A percentile compares a stretch with the other conserved stretches of the same genome.
These are phyloP conservation scores for Dendronephthya gigantea DNA, from an alignment of 64 coral and sea anemone species.

Conservation along the genomic window DNA sequence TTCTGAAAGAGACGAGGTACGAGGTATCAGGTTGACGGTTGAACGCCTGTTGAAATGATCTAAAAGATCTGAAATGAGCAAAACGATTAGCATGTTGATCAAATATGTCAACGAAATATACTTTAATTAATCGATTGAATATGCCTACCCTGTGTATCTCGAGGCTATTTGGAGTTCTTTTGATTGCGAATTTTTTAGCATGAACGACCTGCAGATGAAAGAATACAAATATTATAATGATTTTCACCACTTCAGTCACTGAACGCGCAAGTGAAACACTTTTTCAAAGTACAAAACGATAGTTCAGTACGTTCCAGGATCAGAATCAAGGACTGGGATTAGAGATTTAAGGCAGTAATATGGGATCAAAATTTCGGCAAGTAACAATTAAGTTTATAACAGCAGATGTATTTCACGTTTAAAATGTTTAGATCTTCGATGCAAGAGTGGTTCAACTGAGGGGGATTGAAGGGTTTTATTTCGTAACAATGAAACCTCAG, in stretches of 20 bases:
- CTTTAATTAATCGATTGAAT: neutral
- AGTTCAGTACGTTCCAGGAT: too few species aligned
- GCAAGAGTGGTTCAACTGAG: too few species aligned
- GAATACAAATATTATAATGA: neutral
- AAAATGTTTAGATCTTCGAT: too few species aligned
- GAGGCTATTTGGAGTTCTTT: constrained; percentile 16
- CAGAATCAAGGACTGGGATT: too few species aligned
- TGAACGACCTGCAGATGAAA: neutral
- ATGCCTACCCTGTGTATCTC: constrained; percentile 7
- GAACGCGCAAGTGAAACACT: too few species aligned
- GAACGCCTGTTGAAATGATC: constrained; percentile 75
- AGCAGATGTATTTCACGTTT: too few species aligned
- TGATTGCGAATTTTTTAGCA: neutral
- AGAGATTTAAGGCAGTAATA: too few species aligned
- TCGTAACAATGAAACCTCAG: too few species aligned
- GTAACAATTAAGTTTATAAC: too few species aligned
- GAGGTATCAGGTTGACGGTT: constrained; percentile 73
- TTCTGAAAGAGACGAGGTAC: constrained; percentile 82
- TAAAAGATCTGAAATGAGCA: constrained; percentile 9
- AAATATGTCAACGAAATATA: neutral
- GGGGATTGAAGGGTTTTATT: too few species aligned
- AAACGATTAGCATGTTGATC: neutral
- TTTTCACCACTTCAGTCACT: neutral
- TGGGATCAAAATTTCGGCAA: too few species aligned
- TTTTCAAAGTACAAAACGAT: neutral